Evolutionary conservation across 2,888 invertebrate species (phyloP).

Genomic region (Macrophya alboannulata): DNA sequence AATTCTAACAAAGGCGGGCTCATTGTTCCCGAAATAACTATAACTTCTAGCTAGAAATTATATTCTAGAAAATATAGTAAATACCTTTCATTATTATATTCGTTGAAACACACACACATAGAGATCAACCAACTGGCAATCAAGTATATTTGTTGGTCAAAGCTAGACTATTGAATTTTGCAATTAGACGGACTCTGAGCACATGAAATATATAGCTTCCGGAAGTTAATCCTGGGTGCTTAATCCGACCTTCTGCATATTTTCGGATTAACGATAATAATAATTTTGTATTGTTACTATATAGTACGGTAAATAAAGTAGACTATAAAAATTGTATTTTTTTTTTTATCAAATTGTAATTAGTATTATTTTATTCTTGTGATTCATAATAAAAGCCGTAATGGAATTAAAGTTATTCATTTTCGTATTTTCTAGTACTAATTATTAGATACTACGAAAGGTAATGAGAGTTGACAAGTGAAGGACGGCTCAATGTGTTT

Average conservation of each 20-base stretch:
- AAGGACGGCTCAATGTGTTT: constrained; percentile 59
- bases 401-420: neutral
- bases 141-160: neutral
- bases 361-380: constrained; percentile 17
- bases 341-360: constrained; percentile 18
- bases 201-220: neutral
- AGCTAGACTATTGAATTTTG: neutral
- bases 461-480: constrained; percentile 19
- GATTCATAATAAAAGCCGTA: neutral
- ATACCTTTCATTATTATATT: constrained; percentile 2
- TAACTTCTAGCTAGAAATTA: neutral
- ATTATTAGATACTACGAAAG: constrained; percentile 11
- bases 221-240: neutral
- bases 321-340: neutral
- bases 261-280: neutral
- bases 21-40: constrained; percentile 1
- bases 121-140: neutral
- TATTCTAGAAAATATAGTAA: neutral
- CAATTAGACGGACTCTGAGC: neutral
- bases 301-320: constrained; percentile 6
- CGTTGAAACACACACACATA: neutral
- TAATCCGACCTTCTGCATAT: neutral
- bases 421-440: neutral
- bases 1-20: neutral
- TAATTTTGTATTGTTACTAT: neutral